Base-by-base conservation (phyloP, 2,888 invertebrate species). In the Pristionchus arcanus region DNA sequence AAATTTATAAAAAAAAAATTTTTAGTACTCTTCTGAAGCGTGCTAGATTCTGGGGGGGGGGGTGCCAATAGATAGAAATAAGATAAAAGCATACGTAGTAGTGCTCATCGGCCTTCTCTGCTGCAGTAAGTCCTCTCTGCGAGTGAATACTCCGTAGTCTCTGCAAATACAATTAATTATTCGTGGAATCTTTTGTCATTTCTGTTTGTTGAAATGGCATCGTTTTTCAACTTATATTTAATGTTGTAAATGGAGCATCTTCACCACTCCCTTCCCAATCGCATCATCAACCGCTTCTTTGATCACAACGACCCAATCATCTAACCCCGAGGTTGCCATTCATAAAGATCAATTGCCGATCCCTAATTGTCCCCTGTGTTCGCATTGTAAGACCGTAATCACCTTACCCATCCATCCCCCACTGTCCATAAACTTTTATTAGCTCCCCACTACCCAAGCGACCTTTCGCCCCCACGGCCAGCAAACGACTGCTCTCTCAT, bases 351-450 rank as follows among this genome's bases (percentile, higher is more conserved):
- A 49, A 49, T 49, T 49, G 42, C 42, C 42, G 42, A 49, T 49
- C 42, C 42, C 42, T 49, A 49, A 49, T 49, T 49, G 42, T 9
- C 42, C n/a, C 42, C 42, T 49, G 59, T 25, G 59, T 59, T 59
- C 59, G 59, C 59, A 59, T 59, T 71, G 31, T 71, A 19, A 77
- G 37, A 37, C 77, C 77, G 77, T 77, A 77, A 77, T 77, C 71
- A 71, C 71, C 34, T 19, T 28, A 2, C 19, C 71, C 19, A n/a
- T 19, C 34, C 71, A 34, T 19, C 71, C 31, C 68, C 71, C 71
- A 34, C 49, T 77, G n/a, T 77, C 42, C 77, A 77, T 77, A 42
- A 74, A 77, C 42, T 77, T 77, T 77, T 77, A 77, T 77, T 42
- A 77, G 15, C 74, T 77, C 49, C n/a, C 37, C 31, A 31, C 49